A percentile compares a stretch with the other conserved stretches of the same genome.
These are phyloP conservation scores for Cosmopolites sordidus DNA, from an alignment of 2,888 invertebrate genomes.

Conservation along the genomic window DNA sequence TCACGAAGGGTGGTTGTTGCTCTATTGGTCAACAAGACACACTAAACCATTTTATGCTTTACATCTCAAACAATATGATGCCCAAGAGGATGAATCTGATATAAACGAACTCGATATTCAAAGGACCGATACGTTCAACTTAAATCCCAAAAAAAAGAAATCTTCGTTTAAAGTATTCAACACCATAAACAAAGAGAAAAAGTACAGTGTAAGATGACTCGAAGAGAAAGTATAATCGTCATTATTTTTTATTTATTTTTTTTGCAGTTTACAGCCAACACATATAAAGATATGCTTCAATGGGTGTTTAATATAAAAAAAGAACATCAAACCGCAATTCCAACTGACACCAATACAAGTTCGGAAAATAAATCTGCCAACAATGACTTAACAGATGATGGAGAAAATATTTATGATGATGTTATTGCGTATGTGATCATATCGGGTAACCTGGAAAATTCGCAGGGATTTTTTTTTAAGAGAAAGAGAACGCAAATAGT, in stretches of 20 bases:
- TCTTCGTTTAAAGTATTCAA: conserved; percentile 23
- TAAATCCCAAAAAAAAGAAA: conserved; percentile 13
- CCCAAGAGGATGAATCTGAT: conserved; percentile 27
- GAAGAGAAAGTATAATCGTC: no score
- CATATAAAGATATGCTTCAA: conserved; percentile 38
- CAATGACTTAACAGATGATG: background rate
- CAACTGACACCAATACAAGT: conserved; percentile 18
- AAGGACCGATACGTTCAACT: background rate
- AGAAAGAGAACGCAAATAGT: no score
- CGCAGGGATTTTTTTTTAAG: no score
- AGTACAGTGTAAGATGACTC: conserved; percentile 25
- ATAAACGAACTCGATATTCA: conserved; percentile 6
- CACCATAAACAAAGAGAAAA: conserved; percentile 20
- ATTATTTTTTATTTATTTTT: background rate
- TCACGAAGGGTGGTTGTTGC: conserved; percentile 34
- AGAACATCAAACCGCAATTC: no score
- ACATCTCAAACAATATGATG: conserved; percentile 32
- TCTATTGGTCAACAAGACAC: conserved; percentile 35
- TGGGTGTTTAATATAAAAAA: conserved; percentile 34
- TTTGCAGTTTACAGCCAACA: conserved; percentile 36
- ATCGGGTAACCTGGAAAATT: no score
- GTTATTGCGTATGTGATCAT: conserved; percentile 11
- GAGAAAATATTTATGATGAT: conserved; percentile 24
- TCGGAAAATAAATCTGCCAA: conserved; percentile 11
- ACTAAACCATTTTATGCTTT: conserved; percentile 34